Conservation (phyloP, 2,113 vertebrate genomes). For the Emydura subglobosa region DNA sequence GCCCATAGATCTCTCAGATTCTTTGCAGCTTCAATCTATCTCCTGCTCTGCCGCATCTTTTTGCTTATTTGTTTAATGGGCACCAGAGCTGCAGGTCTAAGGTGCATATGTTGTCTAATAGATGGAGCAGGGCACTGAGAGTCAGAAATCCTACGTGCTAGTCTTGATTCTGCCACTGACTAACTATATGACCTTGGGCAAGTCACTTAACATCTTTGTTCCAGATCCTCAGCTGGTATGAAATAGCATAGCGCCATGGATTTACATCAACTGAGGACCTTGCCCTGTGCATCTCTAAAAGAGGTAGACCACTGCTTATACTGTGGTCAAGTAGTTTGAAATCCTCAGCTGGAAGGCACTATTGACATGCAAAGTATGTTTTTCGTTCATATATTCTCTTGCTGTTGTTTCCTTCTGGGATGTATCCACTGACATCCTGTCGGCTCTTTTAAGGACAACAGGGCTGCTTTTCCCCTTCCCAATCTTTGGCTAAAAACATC, state of each 20-base stretch:
- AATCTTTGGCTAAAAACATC: background rate
- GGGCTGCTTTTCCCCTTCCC: background rate
- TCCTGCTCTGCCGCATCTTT: background rate
- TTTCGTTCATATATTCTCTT: rapidly evolving
- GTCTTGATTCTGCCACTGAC: background rate
- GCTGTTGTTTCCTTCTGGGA: background rate
- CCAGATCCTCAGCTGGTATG: background rate
- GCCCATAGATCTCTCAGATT: background rate
- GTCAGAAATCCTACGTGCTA: background rate
- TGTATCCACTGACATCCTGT: rapidly evolving
- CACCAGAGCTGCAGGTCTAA: background rate
- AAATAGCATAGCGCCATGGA: background rate
- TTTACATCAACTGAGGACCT: background rate
- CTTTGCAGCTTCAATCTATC: background rate
- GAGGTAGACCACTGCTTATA: background rate
- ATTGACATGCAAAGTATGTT: background rate
- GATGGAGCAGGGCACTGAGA: background rate
- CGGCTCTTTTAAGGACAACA: background rate
- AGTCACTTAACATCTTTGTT: background rate
- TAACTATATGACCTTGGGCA: background rate
- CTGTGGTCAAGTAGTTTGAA: background rate
- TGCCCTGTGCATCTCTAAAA: background rate
- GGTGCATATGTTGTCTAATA: rapidly evolving
- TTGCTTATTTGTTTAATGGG: background rate
- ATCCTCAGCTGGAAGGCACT: background rate